A percentile compares a stretch with the other conserved stretches of the same genome.
These are phyloP conservation scores for Neotoma lepida DNA, from an alignment of 2,113 vertebrate species.

Conservation along the genomic window DNA sequence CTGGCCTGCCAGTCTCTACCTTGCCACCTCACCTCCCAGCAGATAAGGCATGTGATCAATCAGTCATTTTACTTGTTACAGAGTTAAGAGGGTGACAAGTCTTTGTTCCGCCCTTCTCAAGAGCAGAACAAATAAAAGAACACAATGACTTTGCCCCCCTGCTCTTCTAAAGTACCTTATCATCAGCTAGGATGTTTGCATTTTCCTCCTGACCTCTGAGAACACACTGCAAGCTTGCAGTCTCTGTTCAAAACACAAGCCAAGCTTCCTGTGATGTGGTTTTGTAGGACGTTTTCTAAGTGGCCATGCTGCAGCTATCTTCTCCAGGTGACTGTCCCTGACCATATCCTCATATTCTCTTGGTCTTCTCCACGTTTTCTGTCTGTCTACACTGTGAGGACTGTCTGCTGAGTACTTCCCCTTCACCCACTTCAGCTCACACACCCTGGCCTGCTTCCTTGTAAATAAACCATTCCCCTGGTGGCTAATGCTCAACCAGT, in stretches of 20 bases:
- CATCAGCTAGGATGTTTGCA: background rate
- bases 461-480: slow-evolving; percentile 46
- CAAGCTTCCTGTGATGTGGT: background rate
- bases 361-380: background rate
- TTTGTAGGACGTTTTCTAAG: background rate
- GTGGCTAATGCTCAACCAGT: background rate
- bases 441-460: slow-evolving; percentile 40
- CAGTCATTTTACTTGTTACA: background rate
- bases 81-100: background rate
- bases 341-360: background rate
- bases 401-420: slow-evolving; percentile 5
- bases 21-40: background rate
- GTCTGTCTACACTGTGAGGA: background rate
- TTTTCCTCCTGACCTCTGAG: background rate
- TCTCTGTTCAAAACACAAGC: background rate
- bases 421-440: background rate
- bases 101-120: background rate
- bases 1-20: background rate
- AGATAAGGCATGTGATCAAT: background rate
- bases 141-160: too few relatives aligned
- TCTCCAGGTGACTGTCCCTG: background rate
- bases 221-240: background rate
- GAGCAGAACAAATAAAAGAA: background rate
- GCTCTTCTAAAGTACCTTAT: background rate
- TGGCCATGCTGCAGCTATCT: slow-evolving; percentile 8